Base-by-base conservation (phyloP, 2,888 invertebrate species). In the Allygus modestus region DNA sequence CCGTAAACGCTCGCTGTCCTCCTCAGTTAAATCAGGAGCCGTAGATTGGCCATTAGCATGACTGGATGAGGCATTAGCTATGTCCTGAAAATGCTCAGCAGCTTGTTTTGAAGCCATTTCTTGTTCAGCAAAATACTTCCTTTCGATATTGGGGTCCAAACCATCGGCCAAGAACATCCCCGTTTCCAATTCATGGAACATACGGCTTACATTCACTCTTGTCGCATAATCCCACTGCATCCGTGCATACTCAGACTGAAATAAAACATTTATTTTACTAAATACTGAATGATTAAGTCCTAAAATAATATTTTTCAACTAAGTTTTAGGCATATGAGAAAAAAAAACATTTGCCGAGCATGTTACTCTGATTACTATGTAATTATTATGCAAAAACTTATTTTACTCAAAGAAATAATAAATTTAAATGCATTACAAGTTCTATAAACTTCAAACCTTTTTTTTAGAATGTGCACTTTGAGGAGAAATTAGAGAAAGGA, bases 171-270 rank as follows among this genome's bases (percentile, higher is more conserved):
- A 37, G 51, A 58, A 83, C 1, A 15, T 41, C n/a, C 83, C 83
- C 0, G 37, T 17, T 41, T 31, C 28, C 12, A 83, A 23, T 11
- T 83, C n/a, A 23, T 61, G 46, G 51, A 83, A 71, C 83, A 83
- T 83, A 11, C 71, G 73, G 0, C n/a, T 58, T 5, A 26, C 37
- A 37, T 83, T 83, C 23, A 75, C 58, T 23, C 33, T 75, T 12
- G 83, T 83, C 0, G 83, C 83, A 61, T 58, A 46, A 20, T 83
- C 83, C 51, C 51, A 83, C 28, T 58, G 54, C 58, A 54, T 58
- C 31, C 75, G 54, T 17, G 73, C 46, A 33, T 83, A 83, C 61
- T 83, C 83, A 7, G 83, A 83, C 83, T 83, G 83, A 17, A 75
- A 83, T 41, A 73, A 1, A 41, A 54, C 20, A 54, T 54, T 1